phyloP scores from a whole-genome alignment of 1,140 invertebrate genomes.

The Heliconius melpomene region DNA sequence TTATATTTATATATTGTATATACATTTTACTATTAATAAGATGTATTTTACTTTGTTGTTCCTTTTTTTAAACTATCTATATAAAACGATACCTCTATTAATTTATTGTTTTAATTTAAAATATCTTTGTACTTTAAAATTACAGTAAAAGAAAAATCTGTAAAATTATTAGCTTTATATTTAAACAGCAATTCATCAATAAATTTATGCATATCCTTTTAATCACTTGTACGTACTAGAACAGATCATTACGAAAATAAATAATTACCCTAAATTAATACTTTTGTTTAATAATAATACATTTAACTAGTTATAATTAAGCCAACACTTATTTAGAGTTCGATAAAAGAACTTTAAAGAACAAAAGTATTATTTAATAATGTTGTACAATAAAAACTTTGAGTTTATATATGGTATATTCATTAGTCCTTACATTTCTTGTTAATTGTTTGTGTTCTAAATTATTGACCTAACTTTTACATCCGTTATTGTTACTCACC shows the following conservation, averaged over 20 bases:
- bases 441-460: conserved; percentile 35
- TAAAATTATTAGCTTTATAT: too few relatives aligned
- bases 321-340: background rate
- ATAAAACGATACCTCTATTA: too few relatives aligned
- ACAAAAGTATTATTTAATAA: background rate
- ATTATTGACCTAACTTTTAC: conserved; percentile 54
- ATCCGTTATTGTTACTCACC: conserved; percentile 69
- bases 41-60: too few relatives aligned
- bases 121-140: too few relatives aligned
- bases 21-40: background rate
- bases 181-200: too few relatives aligned
- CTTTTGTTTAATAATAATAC: background rate
- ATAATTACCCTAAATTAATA: background rate
- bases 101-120: too few relatives aligned
- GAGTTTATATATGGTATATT: background rate
- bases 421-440: conserved; percentile 19
- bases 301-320: background rate
- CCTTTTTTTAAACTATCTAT: too few relatives aligned
- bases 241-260: background rate
- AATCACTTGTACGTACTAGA: background rate
- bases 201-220: background rate
- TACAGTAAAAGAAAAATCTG: too few relatives aligned
- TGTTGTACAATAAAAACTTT: background rate
- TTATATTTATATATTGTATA: background rate
- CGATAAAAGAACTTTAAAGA: background rate